Evolutionary conservation across 1,140 invertebrate genomes (phyloP), one percentile per base, ranked within the genome.

Genomic region (Melitaea cinxia): DNA sequence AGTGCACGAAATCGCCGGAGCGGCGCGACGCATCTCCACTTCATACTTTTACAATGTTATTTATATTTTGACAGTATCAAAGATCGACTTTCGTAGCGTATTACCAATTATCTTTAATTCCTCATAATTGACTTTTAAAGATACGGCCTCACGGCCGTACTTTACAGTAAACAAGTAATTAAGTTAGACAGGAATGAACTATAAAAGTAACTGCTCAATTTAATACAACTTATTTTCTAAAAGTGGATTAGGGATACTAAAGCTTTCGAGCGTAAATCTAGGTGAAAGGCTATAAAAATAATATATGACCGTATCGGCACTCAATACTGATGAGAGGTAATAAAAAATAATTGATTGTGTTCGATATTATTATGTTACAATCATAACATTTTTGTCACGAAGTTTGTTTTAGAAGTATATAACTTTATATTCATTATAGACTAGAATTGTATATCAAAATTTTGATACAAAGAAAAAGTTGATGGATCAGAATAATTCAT

Each of bases 1-100:
- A 86, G 76, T 82, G 80, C 72, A 87, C 78, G 82, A 83, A 85
- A 79, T 80, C 85, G 78, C 1, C 78, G 78, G 65, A 83, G 83
- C 83, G 85, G 60, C 70, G 68, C 76, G 72, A 35, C 70, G 73
- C 72, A 70, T 71, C 75, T 57, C 65, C 65, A 66, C 42, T 23
- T 7, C 4, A n/a, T 10, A 23, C 14, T 47, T 21, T 47, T 47
- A 47, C 42, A 47, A 47, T 23, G 9, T 23, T 47, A 47, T 47
- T 47, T 47, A 47, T 47, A 47, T 47, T 47, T 47, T 9, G 42
- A 47, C 42, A 47, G 42, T 23, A 21, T 23, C 42, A 47, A 21
- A 23, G 42, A 47, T 47, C 10, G 6, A 14, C 42, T 47, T 47
- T 47, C 42, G 42, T 19, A 9, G 42, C 17, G 4, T 47, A 10